These are phyloP conservation scores for Diadumene lineata DNA, from an alignment of 92 coral and sea anemone genomes.

Conservation along the genomic window DNA sequence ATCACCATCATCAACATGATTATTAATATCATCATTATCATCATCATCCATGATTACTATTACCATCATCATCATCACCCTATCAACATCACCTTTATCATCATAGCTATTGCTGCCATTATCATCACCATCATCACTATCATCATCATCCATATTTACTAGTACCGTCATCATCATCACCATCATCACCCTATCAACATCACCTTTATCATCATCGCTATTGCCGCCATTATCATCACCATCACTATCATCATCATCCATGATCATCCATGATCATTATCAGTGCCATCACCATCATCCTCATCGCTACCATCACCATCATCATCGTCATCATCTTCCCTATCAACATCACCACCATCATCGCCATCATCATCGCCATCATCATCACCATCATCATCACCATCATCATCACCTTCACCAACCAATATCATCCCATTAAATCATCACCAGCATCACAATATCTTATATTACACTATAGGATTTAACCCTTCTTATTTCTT, in stretches of 20 bases:
- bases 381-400: background rate
- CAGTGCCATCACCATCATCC: background rate
- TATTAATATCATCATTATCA: background rate
- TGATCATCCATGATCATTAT: background rate
- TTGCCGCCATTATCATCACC: background rate
- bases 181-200: background rate
- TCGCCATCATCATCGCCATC: background rate
- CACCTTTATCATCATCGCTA: background rate
- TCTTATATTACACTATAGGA: background rate
- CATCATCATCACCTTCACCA: background rate
- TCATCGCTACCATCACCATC: background rate
- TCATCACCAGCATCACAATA: background rate
- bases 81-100: background rate
- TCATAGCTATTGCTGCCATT: no score
- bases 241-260: background rate
- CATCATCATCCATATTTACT: no score
- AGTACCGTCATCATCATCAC: background rate
- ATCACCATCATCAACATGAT: background rate
- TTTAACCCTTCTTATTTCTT: background rate
- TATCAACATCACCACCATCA: background rate
- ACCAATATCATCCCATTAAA: no score
- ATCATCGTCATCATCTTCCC: background rate
- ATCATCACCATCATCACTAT: background rate
- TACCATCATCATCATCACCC: background rate
- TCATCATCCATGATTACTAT: background rate